phyloP scores from a whole-genome alignment of 35 echinoderm and acorn worm genomes.

The Acanthaster planci region DNA sequence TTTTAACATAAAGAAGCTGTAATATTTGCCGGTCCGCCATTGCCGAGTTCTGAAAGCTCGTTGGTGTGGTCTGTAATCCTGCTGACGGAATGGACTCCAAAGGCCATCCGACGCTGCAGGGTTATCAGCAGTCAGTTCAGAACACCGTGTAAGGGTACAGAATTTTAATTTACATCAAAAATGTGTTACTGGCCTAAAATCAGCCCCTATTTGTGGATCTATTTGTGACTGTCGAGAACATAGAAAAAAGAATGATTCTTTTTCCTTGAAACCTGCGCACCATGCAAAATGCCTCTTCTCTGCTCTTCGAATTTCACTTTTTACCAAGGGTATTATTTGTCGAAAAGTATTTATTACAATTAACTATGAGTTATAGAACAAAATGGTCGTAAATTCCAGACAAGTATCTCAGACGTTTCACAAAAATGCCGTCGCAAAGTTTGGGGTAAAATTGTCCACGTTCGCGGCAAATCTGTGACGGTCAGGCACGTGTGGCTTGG shows the following conservation, averaged over 20 bases:
- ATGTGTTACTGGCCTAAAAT: constrained; percentile 14
- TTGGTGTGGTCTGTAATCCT: constrained; percentile 82
- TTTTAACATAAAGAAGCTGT: constrained; percentile 63
- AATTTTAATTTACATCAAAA: constrained; percentile 3
- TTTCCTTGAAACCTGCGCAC: not conserved
- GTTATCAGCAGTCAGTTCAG: constrained; percentile 87
- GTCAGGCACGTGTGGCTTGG: not conserved
- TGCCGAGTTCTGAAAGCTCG: constrained; percentile 98
- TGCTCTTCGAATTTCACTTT: not conserved
- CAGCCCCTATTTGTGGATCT: not conserved
- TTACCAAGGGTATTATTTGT: not conserved
- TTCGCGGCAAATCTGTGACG: constrained; percentile 6
- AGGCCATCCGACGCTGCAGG: constrained; percentile 95
- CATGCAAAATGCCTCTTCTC: not conserved
- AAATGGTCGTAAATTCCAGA: not conserved
- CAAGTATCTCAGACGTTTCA: not conserved
- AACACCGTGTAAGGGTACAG: constrained; percentile 94
- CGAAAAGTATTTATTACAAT: not conserved
- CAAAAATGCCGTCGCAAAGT: not conserved
- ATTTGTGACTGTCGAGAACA: not conserved
- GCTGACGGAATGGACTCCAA: constrained; percentile 87
- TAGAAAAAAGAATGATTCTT: not conserved
- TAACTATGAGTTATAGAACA: not conserved
- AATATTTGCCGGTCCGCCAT: constrained; percentile 99
- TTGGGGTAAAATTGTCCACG: not conserved